phyloP scores from a whole-genome alignment of 2,797 vertebrate species.

The Bovichtus variegatus region DNA sequence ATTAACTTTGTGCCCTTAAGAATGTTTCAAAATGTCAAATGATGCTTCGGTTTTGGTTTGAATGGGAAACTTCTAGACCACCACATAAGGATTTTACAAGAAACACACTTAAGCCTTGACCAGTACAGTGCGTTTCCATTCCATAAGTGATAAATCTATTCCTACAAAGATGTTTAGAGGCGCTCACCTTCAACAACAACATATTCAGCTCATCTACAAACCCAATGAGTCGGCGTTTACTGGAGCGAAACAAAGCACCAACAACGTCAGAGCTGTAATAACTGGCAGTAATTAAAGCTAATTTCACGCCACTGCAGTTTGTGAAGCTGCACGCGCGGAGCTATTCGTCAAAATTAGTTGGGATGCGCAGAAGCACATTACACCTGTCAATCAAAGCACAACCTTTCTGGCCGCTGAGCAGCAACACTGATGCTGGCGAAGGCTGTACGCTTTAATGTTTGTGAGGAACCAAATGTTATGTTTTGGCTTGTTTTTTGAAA shows the following conservation, averaged over 20 bases:
- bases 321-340: constrained; percentile 25
- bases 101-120: no score
- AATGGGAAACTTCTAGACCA: no score
- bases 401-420: neutral
- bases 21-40: no score
- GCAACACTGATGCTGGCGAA: neutral
- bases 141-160: neutral
- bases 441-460: no score
- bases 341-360: constrained; percentile 60
- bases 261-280: constrained; percentile 42
- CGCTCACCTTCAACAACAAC: constrained; percentile 18
- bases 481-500: no score
- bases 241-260: constrained; percentile 38
- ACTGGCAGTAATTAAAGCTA: constrained; percentile 60
- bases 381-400: constrained; percentile 58
- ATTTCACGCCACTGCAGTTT: constrained; percentile 59
- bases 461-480: no score
- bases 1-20: no score
- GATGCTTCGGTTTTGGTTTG: no score
- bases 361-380: constrained; percentile 26
- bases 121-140: neutral
- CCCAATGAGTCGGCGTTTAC: constrained; percentile 17
- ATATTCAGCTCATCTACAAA: constrained; percentile 49
- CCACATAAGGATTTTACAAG: no score
- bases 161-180: constrained; percentile 21